Evolutionary conservation across 1,140 invertebrate genomes (phyloP), one percentile per base, ranked within the genome.

Genomic region (Mamestra configurata): DNA sequence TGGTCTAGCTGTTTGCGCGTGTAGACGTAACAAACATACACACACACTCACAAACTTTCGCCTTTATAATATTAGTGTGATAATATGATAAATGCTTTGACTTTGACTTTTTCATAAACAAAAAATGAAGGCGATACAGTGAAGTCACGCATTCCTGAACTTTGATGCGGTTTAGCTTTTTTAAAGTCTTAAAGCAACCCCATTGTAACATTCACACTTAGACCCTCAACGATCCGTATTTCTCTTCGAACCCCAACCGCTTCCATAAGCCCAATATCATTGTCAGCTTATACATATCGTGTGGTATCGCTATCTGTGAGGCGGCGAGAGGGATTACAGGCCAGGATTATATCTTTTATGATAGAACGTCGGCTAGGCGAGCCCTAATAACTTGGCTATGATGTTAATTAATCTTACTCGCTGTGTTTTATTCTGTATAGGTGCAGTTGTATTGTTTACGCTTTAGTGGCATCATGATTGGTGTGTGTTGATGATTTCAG

Each of bases 361-460:
- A 89, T 89, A 88, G 87, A 89, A 81, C 31, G 68, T 11, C 70
- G 79, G 82, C 53, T 35, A 59, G 22, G 27, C 57, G 35, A 18
- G 15, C 75, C 43, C 75, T 77, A 83, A 89, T 88, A 85, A 83
- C 77, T 85, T 79, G 61, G 76, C 80, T 82, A 77, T 76, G 77
- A 57, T 81, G 86, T 87, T 86, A 87, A 89, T 89, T 89, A 89
- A 89, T 87, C 84, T 85, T 84, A 15, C 59, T 57, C 10, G 55
- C 81, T 81, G 79, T 70, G 78, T 81, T 82, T 87, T 80, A 76
- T 79, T 72, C 24, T 64, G 61, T 78, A 35, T 43, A 70, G 35
- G 76, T 57, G 55, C n/a, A 27, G 7, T 49, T 24, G 8, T 57
- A 13, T 77, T 68, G 43, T 64, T 22, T 37, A n/a, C 13, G 20